Evolutionary conservation across 2,797 vertebrate genomes (phyloP), one percentile per base, ranked within the genome.

Genomic region (Gallinago solitaria): DNA sequence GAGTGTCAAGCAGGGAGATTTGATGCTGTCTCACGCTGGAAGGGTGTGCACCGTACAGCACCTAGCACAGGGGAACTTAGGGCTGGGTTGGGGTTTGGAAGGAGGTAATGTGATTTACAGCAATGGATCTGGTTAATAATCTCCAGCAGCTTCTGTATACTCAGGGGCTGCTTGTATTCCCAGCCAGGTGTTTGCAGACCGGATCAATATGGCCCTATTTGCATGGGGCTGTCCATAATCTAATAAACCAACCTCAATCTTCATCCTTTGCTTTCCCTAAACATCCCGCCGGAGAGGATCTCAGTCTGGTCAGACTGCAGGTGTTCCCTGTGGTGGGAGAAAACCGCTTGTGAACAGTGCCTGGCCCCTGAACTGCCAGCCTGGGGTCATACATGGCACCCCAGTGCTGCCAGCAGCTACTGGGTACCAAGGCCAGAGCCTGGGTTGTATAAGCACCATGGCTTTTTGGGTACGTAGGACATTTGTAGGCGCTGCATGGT

Each of bases 121-220:
- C 93, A 70, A 74, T 93, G 93, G 92, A 90, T 95, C 95, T 96
- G 92, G 95, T 96, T 96, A 97, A 97, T 97, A 97, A 97, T 96
- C 96, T 95, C 95, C 94, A 96, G 90, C 95, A 96, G 96, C 95
- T 96, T 96, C 92, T 96, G 92, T 96, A 96, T 84, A 96, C 96
- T 96, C 95, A 71, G 81, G 90, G 96, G 95, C 93, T 96, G 93
- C 83, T 87, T 35, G 89, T 96, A 97, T 97, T 97, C 96, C 96
- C 96, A 94, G 95, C 95, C 95, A 97, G 96, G 96, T 97, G 96
- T 97, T 97, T 94, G 86, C 92, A 96, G 96, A 84, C 92, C 53
- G 3, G 93, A 97, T 97, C 96, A 95, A 97, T 97, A 97, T 94
- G 92, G 90, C 90, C 96, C 81, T 93, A 90, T 97, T 96, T 96